These are phyloP conservation scores for Drosophila fuyamai DNA, from an alignment of 1,140 invertebrate genomes.

Conservation along the genomic window DNA sequence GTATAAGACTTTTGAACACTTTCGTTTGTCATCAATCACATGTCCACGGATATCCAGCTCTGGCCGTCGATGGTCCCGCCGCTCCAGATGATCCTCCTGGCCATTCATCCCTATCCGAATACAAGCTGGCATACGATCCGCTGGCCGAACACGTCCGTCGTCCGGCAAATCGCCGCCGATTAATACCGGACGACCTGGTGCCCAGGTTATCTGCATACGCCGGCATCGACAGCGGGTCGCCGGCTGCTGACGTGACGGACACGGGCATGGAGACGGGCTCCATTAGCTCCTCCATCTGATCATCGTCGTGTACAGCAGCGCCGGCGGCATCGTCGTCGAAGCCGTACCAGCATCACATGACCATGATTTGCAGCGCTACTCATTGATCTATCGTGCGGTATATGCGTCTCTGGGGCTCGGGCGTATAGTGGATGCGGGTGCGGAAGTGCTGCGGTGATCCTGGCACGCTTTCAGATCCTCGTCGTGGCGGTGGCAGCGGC, in stretches of 20 bases:
- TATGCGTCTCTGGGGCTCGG: conserved; percentile 89
- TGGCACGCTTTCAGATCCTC: conserved; percentile 89
- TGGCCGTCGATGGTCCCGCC: conserved; percentile 9
- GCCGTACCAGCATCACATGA: conserved; percentile 85
- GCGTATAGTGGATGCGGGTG: conserved; percentile 89
- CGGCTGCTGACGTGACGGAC: neutral
- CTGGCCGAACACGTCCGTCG: conserved; percentile 30
- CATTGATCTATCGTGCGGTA: conserved; percentile 86
- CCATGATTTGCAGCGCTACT: conserved; percentile 85
- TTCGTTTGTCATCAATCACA: conserved; percentile 54
- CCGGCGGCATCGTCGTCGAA: conserved; percentile 67
- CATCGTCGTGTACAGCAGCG: conserved; percentile 10
- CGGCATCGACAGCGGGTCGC: conserved; percentile 21
- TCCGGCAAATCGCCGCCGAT: neutral
- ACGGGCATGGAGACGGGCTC: conserved; percentile 14
- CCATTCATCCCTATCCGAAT: conserved; percentile 25
- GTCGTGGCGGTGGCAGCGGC: conserved; percentile 89
- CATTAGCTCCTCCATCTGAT: neutral
- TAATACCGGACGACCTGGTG: neutral
- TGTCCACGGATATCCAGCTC: conserved; percentile 28
- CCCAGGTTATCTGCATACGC: neutral
- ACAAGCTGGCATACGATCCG: conserved; percentile 34
- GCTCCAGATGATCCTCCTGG: conserved; percentile 13
- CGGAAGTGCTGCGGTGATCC: conserved; percentile 89
- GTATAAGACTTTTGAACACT: conserved; percentile 75